A percentile compares a stretch with the other conserved stretches of the same genome.
Conservation (phyloP, 2,797 vertebrate species). For the Aplochiton taeniatus region DNA sequence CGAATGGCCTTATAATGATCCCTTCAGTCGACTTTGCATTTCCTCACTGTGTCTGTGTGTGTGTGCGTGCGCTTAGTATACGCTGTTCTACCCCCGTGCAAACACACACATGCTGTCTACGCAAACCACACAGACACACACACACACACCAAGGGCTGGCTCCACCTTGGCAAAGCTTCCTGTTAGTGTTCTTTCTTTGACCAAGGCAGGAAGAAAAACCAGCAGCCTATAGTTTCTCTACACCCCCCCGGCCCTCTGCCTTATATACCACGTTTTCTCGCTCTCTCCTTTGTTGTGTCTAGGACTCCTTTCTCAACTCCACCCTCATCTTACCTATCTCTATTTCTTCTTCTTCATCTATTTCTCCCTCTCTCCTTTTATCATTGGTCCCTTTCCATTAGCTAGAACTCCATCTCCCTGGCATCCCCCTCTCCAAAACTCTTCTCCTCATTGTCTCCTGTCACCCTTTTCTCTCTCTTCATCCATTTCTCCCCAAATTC, state of each 20-base stretch:
- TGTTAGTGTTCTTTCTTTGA: not conserved
- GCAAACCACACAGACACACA: conserved; percentile 5
- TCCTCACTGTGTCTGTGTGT: no score
- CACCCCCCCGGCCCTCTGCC: not conserved
- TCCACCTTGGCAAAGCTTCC: not conserved
- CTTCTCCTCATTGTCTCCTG: conserved; percentile 40
- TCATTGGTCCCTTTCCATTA: not conserved
- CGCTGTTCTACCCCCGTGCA: not conserved
- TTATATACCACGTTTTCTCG: not conserved
- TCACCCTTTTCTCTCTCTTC: not conserved
- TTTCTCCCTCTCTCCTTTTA: not conserved
- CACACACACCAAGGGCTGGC: not conserved
- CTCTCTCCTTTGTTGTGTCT: not conserved
- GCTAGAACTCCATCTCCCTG: not conserved
- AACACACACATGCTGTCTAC: not conserved
- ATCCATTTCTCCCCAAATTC: not conserved
- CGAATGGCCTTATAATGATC: no score
- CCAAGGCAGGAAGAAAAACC: not conserved
- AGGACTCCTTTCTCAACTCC: no score
- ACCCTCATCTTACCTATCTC: no score
- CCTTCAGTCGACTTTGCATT: no score
- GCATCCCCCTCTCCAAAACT: conserved; percentile 28
- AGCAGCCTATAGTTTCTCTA: not conserved
- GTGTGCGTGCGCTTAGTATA: no score
- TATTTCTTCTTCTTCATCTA: not conserved